Conservation (phyloP, 2,113 vertebrate genomes). For the Ciconia stormi region DNA sequence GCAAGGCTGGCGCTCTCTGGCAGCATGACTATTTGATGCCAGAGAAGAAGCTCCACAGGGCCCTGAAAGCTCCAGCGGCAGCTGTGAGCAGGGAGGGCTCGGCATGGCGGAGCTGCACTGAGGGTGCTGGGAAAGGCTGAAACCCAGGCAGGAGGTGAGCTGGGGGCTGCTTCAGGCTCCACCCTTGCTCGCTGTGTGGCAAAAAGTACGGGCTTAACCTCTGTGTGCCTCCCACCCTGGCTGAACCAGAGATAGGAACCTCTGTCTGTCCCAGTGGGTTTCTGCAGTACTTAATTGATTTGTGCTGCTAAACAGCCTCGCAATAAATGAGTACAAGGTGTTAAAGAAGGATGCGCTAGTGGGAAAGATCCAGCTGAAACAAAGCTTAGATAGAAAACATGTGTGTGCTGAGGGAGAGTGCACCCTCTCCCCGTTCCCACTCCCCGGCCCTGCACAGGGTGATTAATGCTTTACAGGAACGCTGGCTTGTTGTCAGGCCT, state of each 20-base stretch:
- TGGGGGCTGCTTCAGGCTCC: neutral
- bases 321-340: slow-evolving; percentile 48
- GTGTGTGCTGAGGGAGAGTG: neutral
- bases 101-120: rapidly evolving
- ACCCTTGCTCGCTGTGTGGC: neutral
- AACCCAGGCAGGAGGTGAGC: neutral
- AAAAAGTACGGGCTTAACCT: neutral
- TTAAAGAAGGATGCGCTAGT: neutral
- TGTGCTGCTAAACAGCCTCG: neutral
- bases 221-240: neutral
- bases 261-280: neutral
- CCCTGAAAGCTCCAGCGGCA: neutral
- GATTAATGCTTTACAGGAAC: neutral
- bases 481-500: neutral
- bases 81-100: neutral
- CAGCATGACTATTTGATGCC: neutral
- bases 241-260: neutral
- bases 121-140: neutral
- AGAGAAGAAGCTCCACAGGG: neutral
- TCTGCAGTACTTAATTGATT: neutral
- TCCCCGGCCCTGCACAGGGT: neutral
- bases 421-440: neutral
- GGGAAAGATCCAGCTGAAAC: slow-evolving; percentile 17
- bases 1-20: neutral
- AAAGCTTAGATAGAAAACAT: slow-evolving; percentile 20